phyloP scores from a whole-genome alignment of 2,113 vertebrate species.

The Ictidomys tridecemlineatus region DNA sequence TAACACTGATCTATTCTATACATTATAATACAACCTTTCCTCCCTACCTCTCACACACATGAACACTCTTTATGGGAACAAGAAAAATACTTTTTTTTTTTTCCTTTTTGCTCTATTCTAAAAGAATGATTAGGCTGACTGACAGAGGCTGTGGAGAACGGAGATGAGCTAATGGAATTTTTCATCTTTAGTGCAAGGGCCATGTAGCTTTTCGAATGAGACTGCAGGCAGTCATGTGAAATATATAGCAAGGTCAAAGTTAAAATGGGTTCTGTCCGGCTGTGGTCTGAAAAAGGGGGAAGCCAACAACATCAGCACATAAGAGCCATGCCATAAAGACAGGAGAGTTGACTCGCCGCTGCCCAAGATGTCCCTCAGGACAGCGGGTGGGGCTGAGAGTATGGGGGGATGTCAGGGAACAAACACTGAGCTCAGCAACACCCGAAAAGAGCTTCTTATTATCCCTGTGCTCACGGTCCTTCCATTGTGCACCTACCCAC shows the following conservation, averaged over 20 bases:
- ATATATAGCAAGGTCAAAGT: conserved; percentile 40
- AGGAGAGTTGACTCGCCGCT: neutral
- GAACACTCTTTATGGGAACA: neutral
- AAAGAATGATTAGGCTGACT: neutral
- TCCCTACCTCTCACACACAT: neutral
- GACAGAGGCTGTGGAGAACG: neutral
- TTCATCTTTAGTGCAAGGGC: neutral
- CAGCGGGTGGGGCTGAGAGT: neutral
- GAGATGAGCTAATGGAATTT: neutral
- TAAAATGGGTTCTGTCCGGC: conserved; percentile 12
- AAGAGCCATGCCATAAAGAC: neutral
- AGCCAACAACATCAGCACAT: conserved; percentile 22
- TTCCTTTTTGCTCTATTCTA: neutral
- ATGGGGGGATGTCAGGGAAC: neutral
- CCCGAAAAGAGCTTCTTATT: neutral
- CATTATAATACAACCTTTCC: neutral
- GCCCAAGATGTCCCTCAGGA: neutral
- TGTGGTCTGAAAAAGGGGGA: neutral
- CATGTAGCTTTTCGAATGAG: neutral
- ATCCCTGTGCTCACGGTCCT: neutral
- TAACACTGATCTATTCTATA: neutral
- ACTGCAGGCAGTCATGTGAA: conserved; percentile 7
- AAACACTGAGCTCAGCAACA: neutral
- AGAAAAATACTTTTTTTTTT: neutral
- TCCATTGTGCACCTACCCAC: fast-evolving